Evolutionary conservation across 2,797 vertebrate species (phyloP), one percentile per base, ranked within the genome.

Genomic region (Meriones psammophilus): DNA sequence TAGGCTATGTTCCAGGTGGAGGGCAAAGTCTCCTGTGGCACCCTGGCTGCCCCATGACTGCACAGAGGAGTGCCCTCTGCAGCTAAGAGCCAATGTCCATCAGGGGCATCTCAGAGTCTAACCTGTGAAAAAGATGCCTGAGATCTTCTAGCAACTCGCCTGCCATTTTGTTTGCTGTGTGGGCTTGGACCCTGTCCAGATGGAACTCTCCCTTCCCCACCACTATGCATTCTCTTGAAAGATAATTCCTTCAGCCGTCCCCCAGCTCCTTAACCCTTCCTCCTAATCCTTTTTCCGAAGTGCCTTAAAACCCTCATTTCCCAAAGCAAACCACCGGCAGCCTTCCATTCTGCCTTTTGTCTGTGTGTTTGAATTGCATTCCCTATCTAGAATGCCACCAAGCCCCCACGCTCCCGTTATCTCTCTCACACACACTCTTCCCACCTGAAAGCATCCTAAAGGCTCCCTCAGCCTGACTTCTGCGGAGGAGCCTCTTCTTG

Each of bases 251-350:
- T 77, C 26, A 64, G 15, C 9, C 26, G 0, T 7, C 50, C 84
- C 84, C 78, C 66, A 87, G 91, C 50, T 77, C 66, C 91, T 91
- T 86, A 83, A 71, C 22, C 26, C 73, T 71, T 88, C 13, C 14
- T 74, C n/a, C 58, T 8, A 68, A 68, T 77, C 71, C 56, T 58
- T 89, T 89, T 64, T n/a, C 42, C 17, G 36, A 42, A 69, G 36
- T 54, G 94, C 77, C 89, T 92, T 85, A 87, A 3, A 36, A 8
- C 33, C 17, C 22, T 94, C 54, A 4, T 73, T 85, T 77, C 60
- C 93, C 80, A 73, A 62, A 83, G 30, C 1, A 56, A 68, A n/a
- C 78, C 36, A 74, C 54, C 66, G 54, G 69, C 73, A 84, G 3
- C 62, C 42, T 89, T 88, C 71, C 71, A 18, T 36, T 58, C 58